Percentiles rank a stretch among this genome's conserved stretches.
These are phyloP conservation scores for Jacana jacana DNA, from an alignment of 2,113 vertebrate genomes.

Conservation along the genomic window DNA sequence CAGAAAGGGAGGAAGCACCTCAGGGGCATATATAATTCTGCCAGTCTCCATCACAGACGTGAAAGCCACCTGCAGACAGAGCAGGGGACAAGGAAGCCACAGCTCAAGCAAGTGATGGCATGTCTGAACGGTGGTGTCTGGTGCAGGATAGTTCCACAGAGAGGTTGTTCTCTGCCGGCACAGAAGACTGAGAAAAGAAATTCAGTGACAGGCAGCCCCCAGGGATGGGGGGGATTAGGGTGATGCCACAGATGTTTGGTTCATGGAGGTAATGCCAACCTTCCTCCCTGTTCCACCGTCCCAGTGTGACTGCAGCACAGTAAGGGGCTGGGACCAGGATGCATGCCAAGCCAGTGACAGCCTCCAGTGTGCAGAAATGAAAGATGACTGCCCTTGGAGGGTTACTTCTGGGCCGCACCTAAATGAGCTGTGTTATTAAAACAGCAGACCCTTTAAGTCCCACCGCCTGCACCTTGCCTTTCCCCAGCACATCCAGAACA, in stretches of 20 bases:
- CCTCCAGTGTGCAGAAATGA: not conserved
- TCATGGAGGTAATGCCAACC: not conserved
- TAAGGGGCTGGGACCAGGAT: not conserved
- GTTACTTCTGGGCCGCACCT: not conserved
- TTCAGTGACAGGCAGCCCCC: not conserved
- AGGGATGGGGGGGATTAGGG: not conserved
- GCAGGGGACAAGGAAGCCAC: not conserved
- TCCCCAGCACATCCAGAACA: not conserved
- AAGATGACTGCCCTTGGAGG: not conserved
- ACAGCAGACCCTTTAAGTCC: not conserved
- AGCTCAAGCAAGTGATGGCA: not conserved
- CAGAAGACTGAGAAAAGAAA: not conserved
- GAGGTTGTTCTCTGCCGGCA: not conserved
- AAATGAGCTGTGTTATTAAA: not conserved
- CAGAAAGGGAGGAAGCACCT: not conserved
- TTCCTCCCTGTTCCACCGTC: not conserved
- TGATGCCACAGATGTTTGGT: not conserved
- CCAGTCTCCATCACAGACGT: not conserved
- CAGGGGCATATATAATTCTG: not conserved
- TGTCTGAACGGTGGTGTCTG: not conserved
- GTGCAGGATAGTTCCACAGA: not conserved
- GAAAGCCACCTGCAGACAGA: not conserved
- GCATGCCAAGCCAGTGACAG: fast-evolving
- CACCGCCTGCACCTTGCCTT: not conserved
- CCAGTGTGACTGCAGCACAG: fast-evolving